Evolutionary conservation across 2,888 invertebrate genomes (phyloP).

Genomic region (Eueremaeus valkanovi): DNA sequence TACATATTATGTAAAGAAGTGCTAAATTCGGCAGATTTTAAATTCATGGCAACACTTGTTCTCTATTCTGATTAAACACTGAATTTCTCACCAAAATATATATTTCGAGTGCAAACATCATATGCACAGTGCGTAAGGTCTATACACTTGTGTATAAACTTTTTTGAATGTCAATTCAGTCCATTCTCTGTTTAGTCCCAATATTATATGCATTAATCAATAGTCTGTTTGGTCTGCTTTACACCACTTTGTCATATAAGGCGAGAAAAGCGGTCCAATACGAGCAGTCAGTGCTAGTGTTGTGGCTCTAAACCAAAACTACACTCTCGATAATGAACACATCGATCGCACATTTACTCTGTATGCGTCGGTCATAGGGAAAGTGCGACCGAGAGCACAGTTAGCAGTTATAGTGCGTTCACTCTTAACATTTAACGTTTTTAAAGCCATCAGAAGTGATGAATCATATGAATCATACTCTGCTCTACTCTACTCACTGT

Average conservation of each 20-base stretch:
- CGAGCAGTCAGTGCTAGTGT: background rate
- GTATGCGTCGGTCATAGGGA: background rate
- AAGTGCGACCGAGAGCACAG: too few relatives aligned
- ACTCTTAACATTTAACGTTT: too few relatives aligned
- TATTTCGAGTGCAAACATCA: background rate
- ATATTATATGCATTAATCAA: slow-evolving; percentile 24
- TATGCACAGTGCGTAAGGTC: background rate
- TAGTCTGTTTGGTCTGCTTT: slow-evolving; percentile 3
- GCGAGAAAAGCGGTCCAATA: background rate
- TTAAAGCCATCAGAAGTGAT: slow-evolving; percentile 24
- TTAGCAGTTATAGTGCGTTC: background rate
- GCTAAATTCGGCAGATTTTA: background rate
- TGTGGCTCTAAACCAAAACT: slow-evolving; percentile 8
- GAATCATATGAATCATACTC: slow-evolving; percentile 22
- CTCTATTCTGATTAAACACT: background rate
- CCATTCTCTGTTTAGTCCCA: too few relatives aligned
- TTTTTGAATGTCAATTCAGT: background rate
- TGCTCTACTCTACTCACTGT: too few relatives aligned
- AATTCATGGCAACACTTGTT: background rate
- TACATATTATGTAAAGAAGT: background rate
- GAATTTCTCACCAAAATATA: background rate
- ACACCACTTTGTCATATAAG: background rate
- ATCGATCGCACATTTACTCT: slow-evolving; percentile 5
- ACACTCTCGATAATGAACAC: slow-evolving; percentile 33
- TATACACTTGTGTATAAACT: background rate